These are phyloP conservation scores for Erebia ligea DNA, from an alignment of 2,888 invertebrate species.

Conservation along the genomic window DNA sequence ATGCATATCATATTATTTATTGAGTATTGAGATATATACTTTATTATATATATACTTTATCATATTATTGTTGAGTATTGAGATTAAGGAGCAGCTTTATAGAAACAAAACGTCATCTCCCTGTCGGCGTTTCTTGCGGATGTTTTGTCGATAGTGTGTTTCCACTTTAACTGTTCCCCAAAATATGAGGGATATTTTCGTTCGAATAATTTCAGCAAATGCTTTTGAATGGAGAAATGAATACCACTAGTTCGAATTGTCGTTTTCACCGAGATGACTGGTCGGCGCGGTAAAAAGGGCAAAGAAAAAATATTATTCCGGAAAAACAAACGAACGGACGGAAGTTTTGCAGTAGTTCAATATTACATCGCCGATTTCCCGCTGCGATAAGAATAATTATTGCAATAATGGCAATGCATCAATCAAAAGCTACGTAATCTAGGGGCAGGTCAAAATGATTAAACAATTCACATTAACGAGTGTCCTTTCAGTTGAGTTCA, in stretches of 20 bases:
- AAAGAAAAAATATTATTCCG: no score
- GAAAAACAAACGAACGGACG: no score
- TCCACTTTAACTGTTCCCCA: no score
- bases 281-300: no score
- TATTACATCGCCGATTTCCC: background rate
- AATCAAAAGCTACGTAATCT: constrained; percentile 12
- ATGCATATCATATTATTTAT: background rate
- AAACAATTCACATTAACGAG: constrained; percentile 14
- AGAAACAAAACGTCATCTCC: background rate
- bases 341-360: no score
- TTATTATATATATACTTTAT: no score
- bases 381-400: constrained; percentile 1
- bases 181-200: no score
- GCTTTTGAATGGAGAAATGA: background rate
- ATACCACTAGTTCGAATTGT: no score
- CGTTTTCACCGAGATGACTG: no score
- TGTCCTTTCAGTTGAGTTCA: constrained; percentile 12
- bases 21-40: background rate
- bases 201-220: no score
- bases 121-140: no score
- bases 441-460: constrained; percentile 14
- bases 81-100: background rate
- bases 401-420: constrained; percentile 6
- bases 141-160: no score
- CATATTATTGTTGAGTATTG: background rate